Percentiles rank a stretch among this genome's conserved stretches.
phyloP scores from a whole-genome alignment of 2,888 invertebrate genomes.

The Andrena haemorrhoa region DNA sequence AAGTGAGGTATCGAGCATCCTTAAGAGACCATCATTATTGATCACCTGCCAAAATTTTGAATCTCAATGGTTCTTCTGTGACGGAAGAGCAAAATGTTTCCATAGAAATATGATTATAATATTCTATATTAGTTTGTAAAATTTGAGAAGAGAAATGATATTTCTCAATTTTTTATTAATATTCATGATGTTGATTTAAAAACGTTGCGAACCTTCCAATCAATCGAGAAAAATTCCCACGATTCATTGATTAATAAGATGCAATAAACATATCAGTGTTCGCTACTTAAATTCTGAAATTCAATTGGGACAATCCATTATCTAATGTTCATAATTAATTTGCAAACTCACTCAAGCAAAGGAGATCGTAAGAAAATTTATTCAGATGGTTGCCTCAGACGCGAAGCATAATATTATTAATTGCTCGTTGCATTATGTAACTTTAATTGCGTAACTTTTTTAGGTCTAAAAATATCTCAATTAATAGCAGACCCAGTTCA shows the following conservation, averaged over 20 bases:
- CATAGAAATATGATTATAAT: not conserved
- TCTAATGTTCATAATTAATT: too few relatives aligned
- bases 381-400: not conserved
- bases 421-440: not conserved
- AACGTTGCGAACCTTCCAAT: too few relatives aligned
- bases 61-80: not conserved
- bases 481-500: not conserved
- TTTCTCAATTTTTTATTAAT: too few relatives aligned
- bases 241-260: not conserved
- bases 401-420: not conserved
- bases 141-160: not conserved
- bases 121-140: not conserved
- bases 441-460: not conserved
- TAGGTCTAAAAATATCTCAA: not conserved
- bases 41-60: not conserved
- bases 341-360: too few relatives aligned
- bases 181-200: too few relatives aligned
- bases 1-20: too few relatives aligned
- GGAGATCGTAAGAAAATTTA: not conserved
- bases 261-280: not conserved
- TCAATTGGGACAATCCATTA: too few relatives aligned
- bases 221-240: not conserved
- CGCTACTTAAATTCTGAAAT: not conserved
- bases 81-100: not conserved
- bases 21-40: not conserved